Evolutionary conservation across 2,888 invertebrate species (phyloP), one percentile per base, ranked within the genome.

Genomic region (Trichopoda pennipes): DNA sequence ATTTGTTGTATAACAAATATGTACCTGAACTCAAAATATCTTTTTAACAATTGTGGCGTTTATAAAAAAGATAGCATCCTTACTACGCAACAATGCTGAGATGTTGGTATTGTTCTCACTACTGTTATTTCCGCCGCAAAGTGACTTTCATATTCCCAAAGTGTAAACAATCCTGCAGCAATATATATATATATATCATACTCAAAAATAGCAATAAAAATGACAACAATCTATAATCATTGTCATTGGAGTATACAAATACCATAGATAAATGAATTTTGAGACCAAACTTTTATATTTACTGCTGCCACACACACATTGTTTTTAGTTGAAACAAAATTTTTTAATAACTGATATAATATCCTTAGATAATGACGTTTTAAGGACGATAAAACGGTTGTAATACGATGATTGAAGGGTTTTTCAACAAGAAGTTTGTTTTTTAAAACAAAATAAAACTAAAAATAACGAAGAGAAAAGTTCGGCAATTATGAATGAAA

Each of bases 131-230:
- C 16, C 63, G 35, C 42, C 60, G 58, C 63, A 44, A 35, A 21
- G 32, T 63, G n/a, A 55, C 35, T 44, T 53, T 16, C 53, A 17
- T 63, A 70, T 49, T 76, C 79, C 82, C 79, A 72, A 63, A 72
- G 82, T 82, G 75, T 66, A 75, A 79, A 75, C 70, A 82, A 82
- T 82, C 78, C 75, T 82, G 79, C 82, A 75, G 79, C 82, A 82
- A 76, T 51, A 72, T 75, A 56, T 9, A 44, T 14, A 12, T 4
- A n/a, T 56, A 66, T 72, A 68, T 81, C 73, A 70, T 53, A 56
- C 68, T 56, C n/a, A 80, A 80, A 53, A 81, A 76, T 42, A 68
- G 28, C 72, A 56, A 42, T 49, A 19, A 63, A 38, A 63, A 69
- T 63, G 53, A 80, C 66, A 73, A 75, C 53, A 78, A 78, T 53